phyloP scores from a whole-genome alignment of 2,113 vertebrate genomes.

The Ardeotis arabs region DNA sequence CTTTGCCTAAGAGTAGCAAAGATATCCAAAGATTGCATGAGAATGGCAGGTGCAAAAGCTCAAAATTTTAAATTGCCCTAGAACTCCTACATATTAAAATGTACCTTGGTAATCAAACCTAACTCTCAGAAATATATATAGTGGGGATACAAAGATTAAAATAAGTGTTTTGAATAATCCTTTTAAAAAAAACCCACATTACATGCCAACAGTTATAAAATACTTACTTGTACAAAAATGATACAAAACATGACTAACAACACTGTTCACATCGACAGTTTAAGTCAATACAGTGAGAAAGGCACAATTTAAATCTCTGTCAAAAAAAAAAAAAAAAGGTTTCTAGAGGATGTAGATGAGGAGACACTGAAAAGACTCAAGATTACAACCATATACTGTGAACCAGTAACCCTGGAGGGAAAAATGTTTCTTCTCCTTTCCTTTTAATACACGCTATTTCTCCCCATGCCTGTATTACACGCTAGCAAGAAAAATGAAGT shows the following conservation, averaged over 20 bases:
- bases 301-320: background rate
- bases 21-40: background rate
- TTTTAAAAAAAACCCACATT: background rate
- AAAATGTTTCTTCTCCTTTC: background rate
- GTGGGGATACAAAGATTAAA: background rate
- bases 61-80: background rate
- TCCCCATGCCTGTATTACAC: background rate
- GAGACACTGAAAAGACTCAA: background rate
- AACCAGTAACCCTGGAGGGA: background rate
- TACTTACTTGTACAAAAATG: background rate
- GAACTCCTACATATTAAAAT: background rate
- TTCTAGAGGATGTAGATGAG: background rate
- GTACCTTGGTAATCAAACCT: background rate
- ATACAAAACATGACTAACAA: background rate
- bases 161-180: background rate
- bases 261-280: background rate
- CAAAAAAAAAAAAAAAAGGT: background rate
- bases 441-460: constrained; percentile 10
- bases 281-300: background rate
- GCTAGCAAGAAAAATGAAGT: constrained; percentile 13
- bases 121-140: background rate
- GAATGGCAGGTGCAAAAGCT: background rate
- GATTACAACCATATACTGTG: background rate
- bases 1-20: background rate
- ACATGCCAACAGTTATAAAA: background rate